A percentile compares a stretch with the other conserved stretches of the same genome.
Conservation (phyloP, 2,797 vertebrate genomes). For the Anas capensis region DNA sequence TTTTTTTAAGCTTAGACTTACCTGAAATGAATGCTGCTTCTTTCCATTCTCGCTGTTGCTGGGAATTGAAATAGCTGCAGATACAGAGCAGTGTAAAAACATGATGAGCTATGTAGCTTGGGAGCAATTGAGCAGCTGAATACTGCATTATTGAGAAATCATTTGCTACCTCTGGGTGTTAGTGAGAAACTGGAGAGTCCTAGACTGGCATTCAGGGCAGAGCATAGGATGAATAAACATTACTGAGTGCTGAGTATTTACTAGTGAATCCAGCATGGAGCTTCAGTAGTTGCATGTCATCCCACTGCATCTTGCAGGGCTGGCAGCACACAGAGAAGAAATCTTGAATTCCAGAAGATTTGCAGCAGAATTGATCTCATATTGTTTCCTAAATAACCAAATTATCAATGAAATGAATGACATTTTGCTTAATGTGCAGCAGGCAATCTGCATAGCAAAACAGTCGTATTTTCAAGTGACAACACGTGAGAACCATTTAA, state of each 20-base stretch:
- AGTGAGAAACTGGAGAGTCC: conserved; percentile 34
- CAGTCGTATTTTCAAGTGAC: conserved; percentile 43
- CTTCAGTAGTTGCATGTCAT: background rate
- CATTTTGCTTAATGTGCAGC: background rate
- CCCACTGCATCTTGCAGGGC: background rate
- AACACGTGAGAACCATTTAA: conserved; percentile 33
- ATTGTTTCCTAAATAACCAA: conserved; percentile 33
- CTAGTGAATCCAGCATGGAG: background rate
- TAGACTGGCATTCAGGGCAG: conserved; percentile 43
- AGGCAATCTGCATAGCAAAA: conserved; percentile 21
- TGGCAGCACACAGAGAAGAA: background rate
- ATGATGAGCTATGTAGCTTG: conserved; percentile 19
- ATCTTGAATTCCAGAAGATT: background rate
- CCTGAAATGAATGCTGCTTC: conserved; percentile 37
- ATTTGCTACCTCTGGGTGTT: conserved; percentile 58
- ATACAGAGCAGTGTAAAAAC: conserved; percentile 18
- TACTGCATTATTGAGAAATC: conserved; percentile 58
- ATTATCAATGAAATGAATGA: conserved; percentile 22
- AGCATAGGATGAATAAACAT: conserved; percentile 50
- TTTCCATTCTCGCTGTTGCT: conserved; percentile 10
- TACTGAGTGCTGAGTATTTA: background rate
- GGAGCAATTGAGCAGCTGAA: conserved; percentile 59
- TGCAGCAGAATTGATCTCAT: background rate
- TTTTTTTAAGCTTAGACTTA: background rate
- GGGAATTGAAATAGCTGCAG: conserved; percentile 54